These are phyloP conservation scores for Glossosoma conforme DNA, from an alignment of 1,140 invertebrate genomes.

Conservation along the genomic window DNA sequence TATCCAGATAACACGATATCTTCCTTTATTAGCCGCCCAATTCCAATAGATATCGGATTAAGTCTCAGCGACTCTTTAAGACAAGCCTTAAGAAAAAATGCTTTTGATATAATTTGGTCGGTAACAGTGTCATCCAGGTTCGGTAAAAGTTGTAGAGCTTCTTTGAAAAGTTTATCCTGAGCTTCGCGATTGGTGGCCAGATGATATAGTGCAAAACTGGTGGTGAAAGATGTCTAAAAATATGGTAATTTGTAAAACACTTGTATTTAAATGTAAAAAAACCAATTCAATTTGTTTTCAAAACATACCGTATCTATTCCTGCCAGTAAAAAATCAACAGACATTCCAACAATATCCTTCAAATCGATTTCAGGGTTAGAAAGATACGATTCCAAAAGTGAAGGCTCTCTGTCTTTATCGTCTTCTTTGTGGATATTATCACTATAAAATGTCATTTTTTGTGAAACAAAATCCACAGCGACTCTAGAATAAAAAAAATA, in stretches of 20 bases:
- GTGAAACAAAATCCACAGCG: conserved; percentile 60
- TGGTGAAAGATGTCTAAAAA: conserved; percentile 74
- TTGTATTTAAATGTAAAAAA: neutral
- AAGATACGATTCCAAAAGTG: conserved; percentile 64
- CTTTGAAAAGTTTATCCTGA: conserved; percentile 69
- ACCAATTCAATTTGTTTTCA: too few species aligned
- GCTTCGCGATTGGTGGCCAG: conserved; percentile 64
- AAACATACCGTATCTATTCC: conserved; percentile 76
- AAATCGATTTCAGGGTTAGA: conserved; percentile 60
- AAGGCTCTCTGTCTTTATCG: conserved; percentile 33
- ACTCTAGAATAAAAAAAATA: conserved; percentile 49
- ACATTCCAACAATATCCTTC: conserved; percentile 75
- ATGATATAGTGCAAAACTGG: conserved; percentile 77
- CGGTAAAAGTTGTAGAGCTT: conserved; percentile 56
- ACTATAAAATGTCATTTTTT: conserved; percentile 52
- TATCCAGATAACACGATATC: conserved; percentile 78
- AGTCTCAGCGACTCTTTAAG: conserved; percentile 80
- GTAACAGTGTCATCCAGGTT: conserved; percentile 51
- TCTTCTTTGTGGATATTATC: conserved; percentile 31
- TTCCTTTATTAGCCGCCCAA: conserved; percentile 71
- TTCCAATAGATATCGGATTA: conserved; percentile 77
- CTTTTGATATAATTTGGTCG: conserved; percentile 54
- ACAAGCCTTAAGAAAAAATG: conserved; percentile 70
- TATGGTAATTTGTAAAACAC: neutral
- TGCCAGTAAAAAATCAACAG: conserved; percentile 77